Base-by-base conservation (phyloP, 2,113 vertebrate species). In the Ptyas mucosa region DNA sequence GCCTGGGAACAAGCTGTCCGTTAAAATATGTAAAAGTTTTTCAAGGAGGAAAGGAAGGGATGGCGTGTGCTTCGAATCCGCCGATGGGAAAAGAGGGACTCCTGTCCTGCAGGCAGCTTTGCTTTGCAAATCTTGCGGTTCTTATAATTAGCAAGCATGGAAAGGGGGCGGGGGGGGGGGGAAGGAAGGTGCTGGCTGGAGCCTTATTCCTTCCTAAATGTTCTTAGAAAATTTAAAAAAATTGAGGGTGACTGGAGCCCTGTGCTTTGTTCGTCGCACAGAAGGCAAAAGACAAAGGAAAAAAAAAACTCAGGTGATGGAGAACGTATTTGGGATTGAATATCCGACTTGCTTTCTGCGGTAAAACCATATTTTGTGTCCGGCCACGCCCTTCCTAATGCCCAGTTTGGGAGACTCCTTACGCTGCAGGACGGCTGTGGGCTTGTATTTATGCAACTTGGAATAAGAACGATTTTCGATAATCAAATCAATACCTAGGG, bases 71-170 rank as follows among this genome's bases (percentile, higher is more conserved):
- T 39, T 75, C 2, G 2, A 18, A 75, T 8, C 6, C 3, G 3
- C 34, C 2, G 7, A 3, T 3, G 18, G 75, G 75, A 81, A 81
- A 81, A 81, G 18, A 6, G 1, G 34, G 34, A 81, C 3, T 21
- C 1, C 7, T 0, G 1, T 21, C 75, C 3, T 9, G 75, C 0
- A 1, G 34, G 34, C 34, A 43, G 34, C 18, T 81, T 81, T 81
- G 18, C 8, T 81, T 81, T 81, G 18, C 34, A 43, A 81, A 43
- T 43, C 34, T 21, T 21, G 20, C 20, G 0, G 18, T 81, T 81
- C 69, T 39, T 81, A 39, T 6, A 39, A 20, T 39, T 75, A 20
- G 2, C 6, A 75, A 34, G n/a, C 5, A 8, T 18, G n/a, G n/a
- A 18, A 75, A 75, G 14, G 1, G 43, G 43, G 43, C 3, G 3